These are phyloP conservation scores for Drosophila funebris DNA, from an alignment of 1,140 invertebrate species.

Conservation along the genomic window DNA sequence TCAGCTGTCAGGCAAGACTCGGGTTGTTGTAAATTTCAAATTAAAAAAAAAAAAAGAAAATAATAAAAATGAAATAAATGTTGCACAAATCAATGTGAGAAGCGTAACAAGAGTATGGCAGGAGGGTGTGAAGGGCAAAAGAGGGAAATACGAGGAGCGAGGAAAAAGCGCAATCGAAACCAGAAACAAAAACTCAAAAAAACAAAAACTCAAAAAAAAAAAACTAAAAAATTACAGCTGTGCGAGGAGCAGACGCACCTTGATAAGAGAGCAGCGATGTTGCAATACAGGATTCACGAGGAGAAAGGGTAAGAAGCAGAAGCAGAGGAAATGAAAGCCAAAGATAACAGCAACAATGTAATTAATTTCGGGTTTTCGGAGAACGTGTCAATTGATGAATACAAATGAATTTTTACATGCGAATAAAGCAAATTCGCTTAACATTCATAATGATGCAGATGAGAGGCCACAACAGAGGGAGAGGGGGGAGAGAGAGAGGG, in stretches of 20 bases:
- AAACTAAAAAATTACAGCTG: constrained; percentile 2
- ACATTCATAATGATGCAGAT: constrained; percentile 51
- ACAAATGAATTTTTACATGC: constrained; percentile 68
- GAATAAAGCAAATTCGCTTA: constrained; percentile 50
- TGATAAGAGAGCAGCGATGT: constrained; percentile 10
- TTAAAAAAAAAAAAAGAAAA: not conserved
- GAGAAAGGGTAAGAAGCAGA: not conserved
- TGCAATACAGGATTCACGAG: no score
- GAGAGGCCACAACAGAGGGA: not conserved
- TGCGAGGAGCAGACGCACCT: constrained; percentile 8
- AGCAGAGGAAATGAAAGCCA: constrained; percentile 23
- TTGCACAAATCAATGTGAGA: constrained; percentile 34
- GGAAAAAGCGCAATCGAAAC: constrained; percentile 3
- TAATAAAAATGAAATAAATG: constrained; percentile 15
- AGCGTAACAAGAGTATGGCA: constrained; percentile 9
- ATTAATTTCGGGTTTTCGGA: constrained; percentile 70
- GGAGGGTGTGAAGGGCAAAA: not conserved
- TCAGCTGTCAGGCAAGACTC: constrained; percentile 31
- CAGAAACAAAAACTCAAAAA: constrained; percentile 36
- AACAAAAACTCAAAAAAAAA: constrained; percentile 25
- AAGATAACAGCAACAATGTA: constrained; percentile 51
- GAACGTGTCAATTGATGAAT: constrained; percentile 48
- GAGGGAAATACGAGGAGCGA: not conserved
- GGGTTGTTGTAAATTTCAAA: constrained; percentile 13
- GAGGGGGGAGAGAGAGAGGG: not conserved